These are phyloP conservation scores for Gavialis gangeticus DNA, from an alignment of 2,113 vertebrate species.

Conservation along the genomic window DNA sequence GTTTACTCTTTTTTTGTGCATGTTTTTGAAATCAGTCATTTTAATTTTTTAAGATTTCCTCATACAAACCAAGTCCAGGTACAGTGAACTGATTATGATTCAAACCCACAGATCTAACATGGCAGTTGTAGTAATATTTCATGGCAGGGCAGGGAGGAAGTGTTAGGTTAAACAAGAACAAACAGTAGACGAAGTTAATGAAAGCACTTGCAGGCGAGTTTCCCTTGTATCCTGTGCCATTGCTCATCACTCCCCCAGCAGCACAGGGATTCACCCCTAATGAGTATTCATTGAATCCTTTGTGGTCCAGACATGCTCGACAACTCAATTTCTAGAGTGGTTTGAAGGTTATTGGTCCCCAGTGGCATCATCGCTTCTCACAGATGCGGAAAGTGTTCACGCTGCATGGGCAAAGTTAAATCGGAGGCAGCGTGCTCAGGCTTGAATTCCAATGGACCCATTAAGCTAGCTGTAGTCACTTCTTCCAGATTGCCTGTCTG, in stretches of 20 bases:
- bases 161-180: not conserved
- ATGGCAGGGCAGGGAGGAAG: too few species aligned
- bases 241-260: not conserved
- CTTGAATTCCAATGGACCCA: not conserved
- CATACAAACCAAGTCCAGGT: too few species aligned
- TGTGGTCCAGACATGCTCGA: not conserved
- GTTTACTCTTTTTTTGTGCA: too few species aligned
- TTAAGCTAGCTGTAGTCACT: not conserved
- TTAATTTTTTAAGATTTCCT: too few species aligned
- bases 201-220: not conserved
- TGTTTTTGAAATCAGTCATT: too few species aligned
- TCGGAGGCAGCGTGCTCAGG: not conserved
- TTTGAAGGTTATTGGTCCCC: not conserved
- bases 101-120: too few species aligned
- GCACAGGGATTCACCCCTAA: not conserved
- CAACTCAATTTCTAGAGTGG: not conserved
- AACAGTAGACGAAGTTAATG: not conserved
- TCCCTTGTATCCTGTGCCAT: not conserved
- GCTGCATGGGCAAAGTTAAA: not conserved
- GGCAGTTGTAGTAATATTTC: too few species aligned
- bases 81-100: too few species aligned
- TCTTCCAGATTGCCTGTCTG: not conserved
- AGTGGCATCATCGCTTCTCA: not conserved
- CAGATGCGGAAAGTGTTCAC: not conserved
- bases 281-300: not conserved